Evolutionary conservation across 2,113 vertebrate genomes (phyloP), one percentile per base, ranked within the genome.

Genomic region (Syngnathus floridae): DNA sequence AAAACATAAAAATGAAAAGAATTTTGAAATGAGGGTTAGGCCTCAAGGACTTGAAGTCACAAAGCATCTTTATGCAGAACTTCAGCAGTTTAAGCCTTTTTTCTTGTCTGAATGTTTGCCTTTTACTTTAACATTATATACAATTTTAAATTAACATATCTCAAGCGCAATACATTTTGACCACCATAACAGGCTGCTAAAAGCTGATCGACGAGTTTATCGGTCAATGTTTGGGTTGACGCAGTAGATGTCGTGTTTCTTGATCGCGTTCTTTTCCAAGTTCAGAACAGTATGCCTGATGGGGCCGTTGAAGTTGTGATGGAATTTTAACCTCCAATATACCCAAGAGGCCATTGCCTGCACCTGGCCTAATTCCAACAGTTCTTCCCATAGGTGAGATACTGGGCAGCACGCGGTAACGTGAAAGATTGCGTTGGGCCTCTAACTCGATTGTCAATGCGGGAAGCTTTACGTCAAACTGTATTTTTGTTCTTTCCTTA

Each of bases 161-260:
- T 46, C 17, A 48, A 36, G 26, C 7, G 3, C 6, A 16, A 35
- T n/a, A 10, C 48, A 51, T n/a, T 51, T 21, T 10, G 48, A n/a
- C 19, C 17, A 51, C 7, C 48, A n/a, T n/a, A 19, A 7, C 46
- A n/a, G 43, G 17, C 46, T 19, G 46, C 46, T 7, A 3, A 49
- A 21, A n/a, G 19, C 38, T 17, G 48, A 9, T 48, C 7, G 7
- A 22, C 17, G 8, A 38, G 9, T 11, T 76, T 38, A 84, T 55
- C 87, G 76, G 70, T 89, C 91, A 62, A 90, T 90, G 85, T 89
- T 86, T 52, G 75, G 83, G 80, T 92, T 87, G 36, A 93, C 83
- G 36, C 90, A 88, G 65, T 73, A 91, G 82, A 92, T 93, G 26
- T 78, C 71, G 19, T 93, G 89, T 73, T 76, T 93, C 73, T 66